phyloP scores from a whole-genome alignment of 35 echinoderm and acorn worm genomes.

The Apostichopus californicus region DNA sequence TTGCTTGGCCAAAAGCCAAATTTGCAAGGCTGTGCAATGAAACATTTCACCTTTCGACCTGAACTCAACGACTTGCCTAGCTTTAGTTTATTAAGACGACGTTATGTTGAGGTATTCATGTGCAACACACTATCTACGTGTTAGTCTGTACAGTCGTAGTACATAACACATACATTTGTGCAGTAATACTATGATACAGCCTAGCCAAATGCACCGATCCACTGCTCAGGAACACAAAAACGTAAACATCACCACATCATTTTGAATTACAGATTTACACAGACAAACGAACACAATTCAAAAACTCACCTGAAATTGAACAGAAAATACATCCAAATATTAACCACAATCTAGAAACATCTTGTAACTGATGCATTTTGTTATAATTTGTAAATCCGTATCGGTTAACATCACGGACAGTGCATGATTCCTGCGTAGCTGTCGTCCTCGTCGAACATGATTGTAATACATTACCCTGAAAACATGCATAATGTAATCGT shows the following conservation, averaged over 20 bases:
- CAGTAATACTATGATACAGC: neutral
- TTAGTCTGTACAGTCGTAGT: neutral
- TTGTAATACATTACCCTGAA: constrained; percentile 6
- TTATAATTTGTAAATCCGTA: neutral
- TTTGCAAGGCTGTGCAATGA: neutral
- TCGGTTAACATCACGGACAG: constrained; percentile 21
- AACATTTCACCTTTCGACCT: constrained; percentile 13
- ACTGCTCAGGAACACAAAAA: neutral
- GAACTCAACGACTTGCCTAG: neutral
- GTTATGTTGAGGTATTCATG: neutral
- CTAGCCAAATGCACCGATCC: neutral
- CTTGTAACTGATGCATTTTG: constrained; percentile 18
- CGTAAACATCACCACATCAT: neutral
- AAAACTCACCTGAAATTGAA: constrained; percentile 6
- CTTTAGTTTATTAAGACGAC: neutral
- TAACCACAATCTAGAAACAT: constrained; percentile 19
- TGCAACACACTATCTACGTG: neutral
- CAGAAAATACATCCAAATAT: neutral
- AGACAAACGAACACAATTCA: neutral
- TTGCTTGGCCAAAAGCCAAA: neutral
- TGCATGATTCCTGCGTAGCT: neutral
- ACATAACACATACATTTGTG: neutral
- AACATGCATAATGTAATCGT: constrained; percentile 1
- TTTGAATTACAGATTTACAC: neutral
- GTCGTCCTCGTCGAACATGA: neutral